Percentiles rank a stretch among this genome's conserved stretches.
These are phyloP conservation scores for Chrysina gloriosa DNA, from an alignment of 2,888 invertebrate species.

Conservation along the genomic window DNA sequence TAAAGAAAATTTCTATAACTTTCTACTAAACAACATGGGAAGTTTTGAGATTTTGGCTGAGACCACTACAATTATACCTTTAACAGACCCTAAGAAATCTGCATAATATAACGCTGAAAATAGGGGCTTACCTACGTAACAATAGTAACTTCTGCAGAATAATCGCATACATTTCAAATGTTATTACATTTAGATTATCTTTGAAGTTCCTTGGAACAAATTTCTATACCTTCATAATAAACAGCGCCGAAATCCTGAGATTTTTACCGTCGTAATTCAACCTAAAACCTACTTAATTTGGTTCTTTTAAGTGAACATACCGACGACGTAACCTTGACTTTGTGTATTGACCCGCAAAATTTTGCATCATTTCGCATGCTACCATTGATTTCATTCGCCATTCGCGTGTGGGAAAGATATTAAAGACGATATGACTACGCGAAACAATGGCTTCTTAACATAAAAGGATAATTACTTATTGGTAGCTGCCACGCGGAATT, in stretches of 20 bases:
- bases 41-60: too few species aligned
- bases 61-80: too few species aligned
- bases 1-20: too few species aligned
- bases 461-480: slow-evolving; percentile 32
- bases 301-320: slow-evolving; percentile 4
- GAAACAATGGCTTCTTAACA: slow-evolving; percentile 35
- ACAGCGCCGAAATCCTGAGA: too few species aligned
- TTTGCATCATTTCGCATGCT: slow-evolving; percentile 18
- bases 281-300: slow-evolving; percentile 16
- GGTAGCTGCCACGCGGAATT: slow-evolving; percentile 28
- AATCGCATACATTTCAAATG: background rate
- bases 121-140: too few species aligned
- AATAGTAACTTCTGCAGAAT: background rate
- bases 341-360: slow-evolving; percentile 35
- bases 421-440: slow-evolving; percentile 4
- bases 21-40: too few species aligned
- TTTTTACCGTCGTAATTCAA: background rate
- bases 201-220: too few species aligned
- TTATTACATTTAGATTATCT: too few species aligned
- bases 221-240: too few species aligned
- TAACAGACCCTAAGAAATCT: too few species aligned
- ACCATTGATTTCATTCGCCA: slow-evolving; percentile 33
- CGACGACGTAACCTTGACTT: slow-evolving; percentile 24
- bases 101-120: too few species aligned
- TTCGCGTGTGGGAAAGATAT: slow-evolving; percentile 30